Percentiles rank a stretch among this genome's conserved stretches.
Evolutionary conservation across 1,140 invertebrate species (phyloP).

Genomic region (Hypsibius dujardini): DNA sequence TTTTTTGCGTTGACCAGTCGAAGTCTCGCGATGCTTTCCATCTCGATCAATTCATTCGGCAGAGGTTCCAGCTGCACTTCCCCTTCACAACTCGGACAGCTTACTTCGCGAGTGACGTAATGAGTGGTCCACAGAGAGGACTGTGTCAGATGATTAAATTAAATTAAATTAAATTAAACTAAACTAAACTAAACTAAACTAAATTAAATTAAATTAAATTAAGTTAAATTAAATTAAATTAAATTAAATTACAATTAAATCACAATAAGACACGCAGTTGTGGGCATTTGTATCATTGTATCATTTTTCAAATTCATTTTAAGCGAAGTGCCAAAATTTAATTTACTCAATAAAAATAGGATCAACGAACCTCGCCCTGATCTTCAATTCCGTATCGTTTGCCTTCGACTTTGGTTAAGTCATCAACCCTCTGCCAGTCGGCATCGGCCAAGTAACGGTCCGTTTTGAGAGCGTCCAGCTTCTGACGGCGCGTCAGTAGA

Average conservation of each 20-base stretch:
- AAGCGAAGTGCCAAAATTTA: too few relatives aligned
- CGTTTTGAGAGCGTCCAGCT: constrained; percentile 31
- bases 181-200: too few relatives aligned
- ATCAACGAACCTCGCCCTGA: not conserved
- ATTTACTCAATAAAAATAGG: too few relatives aligned
- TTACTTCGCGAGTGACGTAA: constrained; percentile 8
- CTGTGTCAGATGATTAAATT: too few relatives aligned
- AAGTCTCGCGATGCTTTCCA: constrained; percentile 30
- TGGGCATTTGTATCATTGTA: too few relatives aligned
- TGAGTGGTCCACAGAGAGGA: constrained; percentile 13
- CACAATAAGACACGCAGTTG: too few relatives aligned
- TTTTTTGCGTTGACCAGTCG: constrained; percentile 32
- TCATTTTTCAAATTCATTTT: too few relatives aligned
- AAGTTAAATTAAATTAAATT: too few relatives aligned
- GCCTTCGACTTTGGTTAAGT: constrained; percentile 27
- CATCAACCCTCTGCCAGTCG: constrained; percentile 34
- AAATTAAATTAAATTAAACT: too few relatives aligned
- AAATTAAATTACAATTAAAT: too few relatives aligned
- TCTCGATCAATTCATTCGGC: constrained; percentile 28
- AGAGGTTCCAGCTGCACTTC: constrained; percentile 28
- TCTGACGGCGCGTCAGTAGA: not conserved
- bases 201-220: too few relatives aligned
- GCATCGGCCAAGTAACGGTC: constrained; percentile 36
- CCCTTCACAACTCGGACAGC: constrained; percentile 18
- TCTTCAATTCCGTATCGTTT: constrained; percentile 1